A percentile compares a stretch with the other conserved stretches of the same genome.
Evolutionary conservation across 2,888 invertebrate species (phyloP).

Genomic region (Hirudinaria manillensis): DNA sequence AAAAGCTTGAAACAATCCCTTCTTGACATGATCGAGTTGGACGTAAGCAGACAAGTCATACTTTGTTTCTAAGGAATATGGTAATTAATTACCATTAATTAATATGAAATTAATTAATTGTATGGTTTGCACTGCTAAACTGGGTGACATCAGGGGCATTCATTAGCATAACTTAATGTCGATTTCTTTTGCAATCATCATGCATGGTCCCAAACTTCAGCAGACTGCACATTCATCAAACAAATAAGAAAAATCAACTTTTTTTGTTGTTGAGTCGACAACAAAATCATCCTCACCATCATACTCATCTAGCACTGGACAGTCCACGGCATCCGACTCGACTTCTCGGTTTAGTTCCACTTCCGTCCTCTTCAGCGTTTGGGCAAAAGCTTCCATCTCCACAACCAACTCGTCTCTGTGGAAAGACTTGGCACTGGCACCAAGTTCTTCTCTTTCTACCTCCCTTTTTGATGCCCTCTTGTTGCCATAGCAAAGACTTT

Average conservation of each 20-base stretch:
- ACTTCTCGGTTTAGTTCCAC: constrained; percentile 73
- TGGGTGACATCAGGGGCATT: too few species aligned
- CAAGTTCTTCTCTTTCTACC: neutral
- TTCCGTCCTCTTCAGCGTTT: constrained; percentile 63
- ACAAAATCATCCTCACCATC: neutral
- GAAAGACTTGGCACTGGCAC: constrained; percentile 37
- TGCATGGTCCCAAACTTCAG: too few species aligned
- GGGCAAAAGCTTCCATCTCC: constrained; percentile 58
- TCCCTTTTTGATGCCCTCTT: neutral
- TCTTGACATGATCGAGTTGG: constrained; percentile 34
- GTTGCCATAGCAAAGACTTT: neutral
- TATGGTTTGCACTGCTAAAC: too few species aligned
- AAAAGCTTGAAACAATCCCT: constrained; percentile 57
- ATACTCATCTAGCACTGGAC: neutral
- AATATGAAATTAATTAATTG: neutral
- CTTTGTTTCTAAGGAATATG: constrained; percentile 39
- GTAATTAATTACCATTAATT: constrained; percentile 26
- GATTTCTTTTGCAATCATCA: too few species aligned
- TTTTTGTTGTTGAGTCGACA: too few species aligned
- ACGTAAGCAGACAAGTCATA: constrained; percentile 52
- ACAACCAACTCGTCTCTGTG: constrained; percentile 57
- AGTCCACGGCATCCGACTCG: constrained; percentile 22
- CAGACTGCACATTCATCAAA: too few species aligned
- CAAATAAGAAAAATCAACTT: too few species aligned
- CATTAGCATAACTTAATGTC: too few species aligned